Base-by-base conservation (phyloP, 2,797 vertebrate species). In the Orientallactaga sibirica region DNA sequence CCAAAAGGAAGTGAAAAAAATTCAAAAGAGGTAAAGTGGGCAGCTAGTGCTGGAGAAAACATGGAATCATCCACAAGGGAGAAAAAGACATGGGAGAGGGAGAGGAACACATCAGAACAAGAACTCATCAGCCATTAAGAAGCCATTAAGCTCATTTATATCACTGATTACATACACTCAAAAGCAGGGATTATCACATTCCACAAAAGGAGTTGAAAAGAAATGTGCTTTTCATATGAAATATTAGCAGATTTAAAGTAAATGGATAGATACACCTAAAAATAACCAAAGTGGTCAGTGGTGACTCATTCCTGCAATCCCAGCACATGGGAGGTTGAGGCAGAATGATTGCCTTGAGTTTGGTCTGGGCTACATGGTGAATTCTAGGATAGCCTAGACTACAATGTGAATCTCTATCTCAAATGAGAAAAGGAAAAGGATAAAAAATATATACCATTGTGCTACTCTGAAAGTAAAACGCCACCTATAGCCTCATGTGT, bases 41-140 rank as follows among this genome's bases (percentile, higher is more conserved):
- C 9, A 48, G 37, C 27, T 55, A 33, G 19, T 12, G 10, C 55
- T 62, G 16, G 55, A 33, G 55, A 73, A 62, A 71, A 41, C 8
- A 29, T 9, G 37, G 41, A 6, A 5, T 61, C 10, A 33, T 33
- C 12, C 0, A 27, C 19, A 33, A 48, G 48, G 48, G 48, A 8
- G 27, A 76, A 24, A 43, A 43, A 64, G 14, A 18, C 20, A 64
- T 9, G 37, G 27, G 8, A 33, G 33, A 2, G 15, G 68, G 25
- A 29, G 24, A 41, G 25, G 18, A 52, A 10, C 64, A 83, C 27
- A 14, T 10, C 48, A 29, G 25, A 22, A 15, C 0, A 29, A 37
- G 5, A 29, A 1, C 33, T 43, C 16, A 19, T 3, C 16, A 19
- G 7, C 27, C 27, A 27, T 4, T 9, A 1, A 6, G 22, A 16